Base-by-base conservation (phyloP, 2,113 vertebrate species). In the Apaloderma vittatum region DNA sequence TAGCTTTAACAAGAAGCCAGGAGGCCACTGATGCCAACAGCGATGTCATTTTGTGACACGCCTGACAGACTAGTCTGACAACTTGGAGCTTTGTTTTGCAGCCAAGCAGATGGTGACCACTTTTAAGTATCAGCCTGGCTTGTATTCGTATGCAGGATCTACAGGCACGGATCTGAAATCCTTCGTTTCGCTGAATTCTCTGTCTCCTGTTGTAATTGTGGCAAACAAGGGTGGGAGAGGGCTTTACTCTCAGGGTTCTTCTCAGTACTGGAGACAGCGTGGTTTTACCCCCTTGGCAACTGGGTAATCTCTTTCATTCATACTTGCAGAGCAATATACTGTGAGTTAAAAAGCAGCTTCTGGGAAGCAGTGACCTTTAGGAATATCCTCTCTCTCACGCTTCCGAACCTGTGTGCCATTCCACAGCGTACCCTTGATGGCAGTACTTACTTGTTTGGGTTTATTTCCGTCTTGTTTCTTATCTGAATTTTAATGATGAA, bases 31-130 rank as follows among this genome's bases (percentile, higher is more conserved):
- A 51, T 66, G 72, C 79, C 67, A 70, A 23, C 70, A 62, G 71
- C 0, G 0, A 3, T 24, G 88, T 68, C 30, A 2, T 67, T 96
- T 71, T 55, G 89, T 91, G 84, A 87, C 89, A 68, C 0, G 76
- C 61, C 87, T 87, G 87, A 68, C 34, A 95, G 96, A 59, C 76
- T 32, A 19, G 73, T 95, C 87, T 94, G 95, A 81, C 95, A 93
- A 71, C 91, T 72, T 2, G 8, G 65, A 86, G 86, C 63, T 93
- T 57, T 93, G 89, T 68, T 97, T 91, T 75, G 77, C 84, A 89
- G 48, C 32, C 70, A 63, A 96, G 72, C 94, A 96, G 96, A 96
- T 93, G 95, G 89, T 61, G 90, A 87, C 86, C 94, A 87, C 87
- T 94, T 73, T 9, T 1, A 46, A 73, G 30, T 12, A 70, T 40